phyloP scores from a whole-genome alignment of 2,888 invertebrate genomes.

The Hanleya hanleyi region DNA sequence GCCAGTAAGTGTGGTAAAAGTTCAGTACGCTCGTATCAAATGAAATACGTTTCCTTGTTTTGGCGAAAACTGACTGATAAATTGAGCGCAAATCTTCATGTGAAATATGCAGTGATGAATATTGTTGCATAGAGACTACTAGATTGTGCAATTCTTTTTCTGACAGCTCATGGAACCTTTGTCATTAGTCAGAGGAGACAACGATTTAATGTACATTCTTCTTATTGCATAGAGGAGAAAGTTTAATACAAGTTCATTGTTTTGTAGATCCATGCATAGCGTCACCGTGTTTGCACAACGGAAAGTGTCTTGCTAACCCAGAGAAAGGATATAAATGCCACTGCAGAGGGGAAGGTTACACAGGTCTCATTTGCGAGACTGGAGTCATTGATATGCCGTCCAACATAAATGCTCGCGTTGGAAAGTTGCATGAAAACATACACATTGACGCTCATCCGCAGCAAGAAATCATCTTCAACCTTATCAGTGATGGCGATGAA shows the following conservation, averaged over 20 bases:
- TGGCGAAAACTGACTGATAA: no score
- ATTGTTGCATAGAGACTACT: no score
- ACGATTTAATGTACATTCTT: no score
- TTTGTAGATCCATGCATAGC: neutral
- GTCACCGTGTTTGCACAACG: neutral
- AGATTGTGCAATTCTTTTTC: no score
- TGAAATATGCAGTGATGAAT: no score
- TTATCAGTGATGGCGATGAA: neutral
- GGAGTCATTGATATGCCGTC: neutral
- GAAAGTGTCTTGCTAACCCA: neutral
- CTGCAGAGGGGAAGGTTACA: neutral
- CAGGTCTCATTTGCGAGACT: neutral
- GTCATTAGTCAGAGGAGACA: no score
- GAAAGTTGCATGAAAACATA: neutral
- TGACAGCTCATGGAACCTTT: no score
- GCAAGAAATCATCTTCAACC: neutral
- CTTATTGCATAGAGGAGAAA: neutral
- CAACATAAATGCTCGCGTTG: neutral
- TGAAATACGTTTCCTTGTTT: no score
- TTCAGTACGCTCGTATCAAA: no score
- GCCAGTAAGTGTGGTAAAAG: no score
- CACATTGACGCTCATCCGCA: neutral
- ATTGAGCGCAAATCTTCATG: no score
- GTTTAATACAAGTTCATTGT: neutral
- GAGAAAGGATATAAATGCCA: neutral